Evolutionary conservation across 2,797 vertebrate genomes (phyloP).

Genomic region (Etheostoma nigrum): DNA sequence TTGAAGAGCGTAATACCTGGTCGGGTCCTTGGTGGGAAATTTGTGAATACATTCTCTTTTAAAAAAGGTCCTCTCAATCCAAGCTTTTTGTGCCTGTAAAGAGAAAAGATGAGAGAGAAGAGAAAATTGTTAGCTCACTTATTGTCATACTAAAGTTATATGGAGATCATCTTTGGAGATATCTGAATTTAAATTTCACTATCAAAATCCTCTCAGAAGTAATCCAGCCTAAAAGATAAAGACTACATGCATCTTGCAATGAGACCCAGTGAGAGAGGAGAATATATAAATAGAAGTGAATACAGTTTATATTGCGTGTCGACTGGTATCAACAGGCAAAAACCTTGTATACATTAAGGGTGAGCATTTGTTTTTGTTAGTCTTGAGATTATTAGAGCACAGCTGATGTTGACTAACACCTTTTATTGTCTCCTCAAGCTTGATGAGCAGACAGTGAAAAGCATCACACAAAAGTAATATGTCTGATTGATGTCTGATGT

Average conservation of each 20-base stretch:
- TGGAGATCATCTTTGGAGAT: slow-evolving; percentile 20
- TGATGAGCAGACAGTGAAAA: slow-evolving; percentile 54
- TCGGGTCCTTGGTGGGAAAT: slow-evolving; percentile 92
- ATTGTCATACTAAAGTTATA: slow-evolving; percentile 3
- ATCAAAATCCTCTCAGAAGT: slow-evolving; percentile 81
- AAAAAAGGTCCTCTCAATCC: slow-evolving; percentile 96
- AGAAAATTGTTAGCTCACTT: slow-evolving; percentile 11
- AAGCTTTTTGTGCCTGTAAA: slow-evolving; percentile 90
- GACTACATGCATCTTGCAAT: slow-evolving; percentile 5
- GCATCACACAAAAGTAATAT: slow-evolving; percentile 52
- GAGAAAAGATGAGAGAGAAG: slow-evolving; percentile 26
- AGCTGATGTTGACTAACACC: slow-evolving; percentile 44
- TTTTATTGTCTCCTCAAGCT: slow-evolving; percentile 48
- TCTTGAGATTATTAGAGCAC: slow-evolving; percentile 50
- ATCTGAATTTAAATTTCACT: slow-evolving; percentile 37
- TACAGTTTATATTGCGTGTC: neutral
- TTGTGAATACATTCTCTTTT: slow-evolving; percentile 94
- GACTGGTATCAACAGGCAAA: neutral
- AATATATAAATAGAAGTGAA: slow-evolving; percentile 27
- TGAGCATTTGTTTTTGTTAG: neutral
- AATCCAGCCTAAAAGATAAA: slow-evolving; percentile 76
- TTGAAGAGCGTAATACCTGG: slow-evolving; percentile 83
- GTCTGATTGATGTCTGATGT: slow-evolving; percentile 62
- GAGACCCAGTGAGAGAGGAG: neutral
- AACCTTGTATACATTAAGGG: neutral